These are phyloP conservation scores for Enteromius radiatus DNA, from an alignment of 2,797 vertebrate species.

Conservation along the genomic window DNA sequence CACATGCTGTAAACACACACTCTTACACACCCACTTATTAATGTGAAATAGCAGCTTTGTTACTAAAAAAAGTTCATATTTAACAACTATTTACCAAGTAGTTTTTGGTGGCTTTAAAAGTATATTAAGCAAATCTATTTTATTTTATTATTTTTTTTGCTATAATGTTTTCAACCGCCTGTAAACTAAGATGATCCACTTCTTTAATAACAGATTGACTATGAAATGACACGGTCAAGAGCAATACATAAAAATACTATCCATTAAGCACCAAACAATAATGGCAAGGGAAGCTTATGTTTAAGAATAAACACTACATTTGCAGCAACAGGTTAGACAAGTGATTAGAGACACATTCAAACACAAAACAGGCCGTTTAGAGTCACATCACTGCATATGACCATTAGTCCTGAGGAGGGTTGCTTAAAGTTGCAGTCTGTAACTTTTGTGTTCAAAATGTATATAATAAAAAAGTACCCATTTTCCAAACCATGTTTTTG, in stretches of 20 bases:
- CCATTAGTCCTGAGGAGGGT: not conserved
- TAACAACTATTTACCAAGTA: not conserved
- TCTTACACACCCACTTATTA: not conserved
- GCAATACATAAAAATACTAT: not conserved
- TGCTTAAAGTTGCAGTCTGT: not conserved
- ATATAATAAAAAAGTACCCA: too few species aligned
- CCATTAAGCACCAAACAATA: constrained; percentile 18
- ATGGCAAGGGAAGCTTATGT: not conserved
- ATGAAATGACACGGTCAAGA: not conserved
- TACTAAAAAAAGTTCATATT: not conserved
- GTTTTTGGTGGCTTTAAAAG: not conserved
- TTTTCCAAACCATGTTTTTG: too few species aligned
- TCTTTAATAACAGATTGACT: not conserved
- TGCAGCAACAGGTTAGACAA: constrained; percentile 21
- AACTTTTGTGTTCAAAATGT: too few species aligned
- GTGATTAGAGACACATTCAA: not conserved
- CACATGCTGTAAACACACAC: constrained; percentile 43
- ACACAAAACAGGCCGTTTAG: not conserved
- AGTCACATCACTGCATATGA: constrained; percentile 15
- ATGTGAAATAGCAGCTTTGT: not conserved
- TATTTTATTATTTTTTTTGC: too few species aligned
- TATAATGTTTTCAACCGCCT: not conserved
- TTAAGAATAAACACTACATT: constrained; percentile 7
- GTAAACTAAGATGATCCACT: not conserved
- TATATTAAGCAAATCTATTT: not conserved